Conservation (phyloP, 2,888 invertebrate genomes). For the Tuberolachnus salignus region DNA sequence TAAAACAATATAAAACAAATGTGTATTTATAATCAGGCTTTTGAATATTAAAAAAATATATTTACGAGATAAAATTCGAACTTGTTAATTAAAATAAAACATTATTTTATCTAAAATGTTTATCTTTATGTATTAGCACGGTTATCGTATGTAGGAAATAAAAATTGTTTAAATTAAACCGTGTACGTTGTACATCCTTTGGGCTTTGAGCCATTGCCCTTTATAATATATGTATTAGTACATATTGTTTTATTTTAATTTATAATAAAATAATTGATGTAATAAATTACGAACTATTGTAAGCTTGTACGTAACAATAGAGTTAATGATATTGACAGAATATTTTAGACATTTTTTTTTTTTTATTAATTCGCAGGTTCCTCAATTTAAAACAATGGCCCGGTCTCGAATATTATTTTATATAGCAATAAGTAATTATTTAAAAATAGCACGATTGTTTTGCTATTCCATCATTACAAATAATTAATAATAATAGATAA, state of each 20-base stretch:
- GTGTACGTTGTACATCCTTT: slow-evolving; percentile 30
- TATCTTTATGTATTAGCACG: too few relatives aligned
- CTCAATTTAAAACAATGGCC: too few relatives aligned
- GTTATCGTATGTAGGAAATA: slow-evolving; percentile 14
- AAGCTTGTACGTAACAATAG: slow-evolving; percentile 7
- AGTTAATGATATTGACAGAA: neutral
- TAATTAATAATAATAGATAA: too few relatives aligned
- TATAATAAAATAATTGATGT: slow-evolving; percentile 6
- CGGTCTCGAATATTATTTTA: neutral
- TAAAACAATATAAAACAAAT: too few relatives aligned
- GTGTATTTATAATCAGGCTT: too few relatives aligned
- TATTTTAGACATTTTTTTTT: neutral
- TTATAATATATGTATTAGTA: neutral
- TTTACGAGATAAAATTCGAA: too few relatives aligned
- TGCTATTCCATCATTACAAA: too few relatives aligned
- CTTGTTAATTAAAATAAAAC: too few relatives aligned
- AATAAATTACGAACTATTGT: neutral
- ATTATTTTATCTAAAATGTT: too few relatives aligned
- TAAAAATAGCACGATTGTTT: too few relatives aligned
- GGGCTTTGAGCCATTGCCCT: slow-evolving; percentile 11
- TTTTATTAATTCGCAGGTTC: neutral
- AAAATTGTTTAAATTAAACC: slow-evolving; percentile 19
- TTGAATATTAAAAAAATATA: too few relatives aligned
- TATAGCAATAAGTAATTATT: neutral
- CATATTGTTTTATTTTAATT: neutral